These are phyloP conservation scores for Muscidifurax raptorellus DNA, from an alignment of 1,140 invertebrate species.

Conservation along the genomic window DNA sequence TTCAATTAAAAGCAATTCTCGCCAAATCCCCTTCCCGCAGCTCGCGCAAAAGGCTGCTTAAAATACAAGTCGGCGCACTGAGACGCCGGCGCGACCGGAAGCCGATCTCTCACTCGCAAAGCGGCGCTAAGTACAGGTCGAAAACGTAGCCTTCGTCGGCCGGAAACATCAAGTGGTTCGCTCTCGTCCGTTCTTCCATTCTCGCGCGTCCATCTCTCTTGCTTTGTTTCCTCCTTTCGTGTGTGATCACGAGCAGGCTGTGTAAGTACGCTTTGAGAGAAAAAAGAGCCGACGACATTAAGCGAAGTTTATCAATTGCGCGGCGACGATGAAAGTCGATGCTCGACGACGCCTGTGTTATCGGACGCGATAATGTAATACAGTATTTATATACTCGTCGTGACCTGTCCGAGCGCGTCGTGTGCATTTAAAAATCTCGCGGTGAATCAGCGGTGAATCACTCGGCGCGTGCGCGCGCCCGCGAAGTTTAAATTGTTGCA, in stretches of 20 bases:
- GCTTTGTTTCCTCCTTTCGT: background rate
- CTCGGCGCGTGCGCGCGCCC: background rate
- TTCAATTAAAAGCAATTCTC: slow-evolving; percentile 27
- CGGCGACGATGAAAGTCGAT: too few relatives aligned
- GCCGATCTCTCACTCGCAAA: slow-evolving; percentile 28
- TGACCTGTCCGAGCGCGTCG: background rate
- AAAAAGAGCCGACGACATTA: too few relatives aligned
- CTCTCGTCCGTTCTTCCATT: background rate
- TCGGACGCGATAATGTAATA: too few relatives aligned
- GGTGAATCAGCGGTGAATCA: slow-evolving; percentile 36
- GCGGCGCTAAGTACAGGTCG: slow-evolving; percentile 36
- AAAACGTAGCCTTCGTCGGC: slow-evolving; percentile 27
- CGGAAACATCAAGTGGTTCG: slow-evolving; percentile 21
- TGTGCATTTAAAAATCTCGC: background rate
- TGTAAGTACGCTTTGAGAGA: too few relatives aligned
- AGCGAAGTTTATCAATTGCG: too few relatives aligned
- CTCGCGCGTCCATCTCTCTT: background rate
- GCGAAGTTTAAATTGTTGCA: slow-evolving; percentile 4
- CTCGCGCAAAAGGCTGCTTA: background rate
- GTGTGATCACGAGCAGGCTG: background rate
- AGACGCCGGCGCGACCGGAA: slow-evolving; percentile 12
- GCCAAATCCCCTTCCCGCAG: slow-evolving; percentile 11
- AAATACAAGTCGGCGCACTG: slow-evolving; percentile 26
- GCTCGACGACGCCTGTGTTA: too few relatives aligned
- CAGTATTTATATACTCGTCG: too few relatives aligned